Base-by-base conservation (phyloP, 2,888 invertebrate species). In the Hydroisotoma schaefferi region DNA sequence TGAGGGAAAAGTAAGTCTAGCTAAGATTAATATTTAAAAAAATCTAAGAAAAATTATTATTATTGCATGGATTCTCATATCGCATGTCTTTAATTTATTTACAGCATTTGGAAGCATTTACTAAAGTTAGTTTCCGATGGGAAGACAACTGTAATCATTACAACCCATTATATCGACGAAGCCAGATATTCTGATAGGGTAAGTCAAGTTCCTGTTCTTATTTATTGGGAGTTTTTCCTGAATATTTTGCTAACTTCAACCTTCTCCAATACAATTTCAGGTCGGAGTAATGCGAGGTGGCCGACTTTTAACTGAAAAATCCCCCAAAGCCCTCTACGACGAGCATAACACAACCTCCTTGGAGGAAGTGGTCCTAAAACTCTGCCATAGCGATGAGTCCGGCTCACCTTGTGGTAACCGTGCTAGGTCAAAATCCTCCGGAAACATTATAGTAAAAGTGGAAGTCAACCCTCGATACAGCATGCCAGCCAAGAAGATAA, bases 1-100 rank as follows among this genome's bases (percentile, higher is more conserved):
- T 94, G 52, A 81, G 90, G 23, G 90, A 90, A 80, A 90, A 85
- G 88, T 87, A 15, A 10, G 40, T 4, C 6, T 33, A 15, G 33
- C 15, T 33, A 33, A 33, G 33, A 33, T 15, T 33, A 10, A 6
- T 33, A 33, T 33, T 33, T n/a, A n/a, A n/a, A n/a, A n/a, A n/a
- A n/a, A n/a, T n/a, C n/a, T n/a, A n/a, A n/a, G n/a, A n/a, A n/a
- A n/a, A n/a, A n/a, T n/a, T n/a, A n/a, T n/a, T n/a, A n/a, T n/a
- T n/a, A n/a, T n/a, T n/a, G n/a, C n/a, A n/a, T n/a, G n/a, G n/a
- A n/a, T n/a, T n/a, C n/a, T 10, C 8, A 10, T 33, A 15, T 33
- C 33, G 33, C 8, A 10, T 33, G 22, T 46, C 12, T 46, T 22
- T 46, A 23, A 29, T 20, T 43, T 28, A 29, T 22, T 53, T 40